Evolutionary conservation across 2,113 vertebrate species (phyloP).

Genomic region (Thamnaconus septentrionalis): DNA sequence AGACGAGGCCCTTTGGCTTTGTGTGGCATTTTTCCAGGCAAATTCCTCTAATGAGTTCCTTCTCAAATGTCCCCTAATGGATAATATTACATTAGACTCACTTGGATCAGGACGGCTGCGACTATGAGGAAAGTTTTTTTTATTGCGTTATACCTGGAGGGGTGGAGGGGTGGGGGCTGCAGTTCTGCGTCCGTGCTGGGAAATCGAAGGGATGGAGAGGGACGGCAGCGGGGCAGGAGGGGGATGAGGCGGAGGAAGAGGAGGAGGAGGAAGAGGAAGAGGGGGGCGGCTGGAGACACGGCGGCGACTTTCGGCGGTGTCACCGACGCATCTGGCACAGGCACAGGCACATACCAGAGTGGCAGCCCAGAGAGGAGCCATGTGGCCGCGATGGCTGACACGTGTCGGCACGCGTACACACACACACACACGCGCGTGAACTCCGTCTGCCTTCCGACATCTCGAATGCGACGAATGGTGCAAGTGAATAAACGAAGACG

Average conservation of each 20-base stretch:
- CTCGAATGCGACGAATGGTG: too few species aligned
- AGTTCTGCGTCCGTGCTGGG: not conserved
- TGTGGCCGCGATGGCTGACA: constrained; percentile 4
- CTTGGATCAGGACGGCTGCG: constrained; percentile 23
- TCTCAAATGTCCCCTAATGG: constrained; percentile 60
- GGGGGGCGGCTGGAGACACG: constrained; percentile 6
- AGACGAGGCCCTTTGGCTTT: not conserved
- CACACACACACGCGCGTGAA: too few species aligned
- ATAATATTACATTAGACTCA: constrained; percentile 43
- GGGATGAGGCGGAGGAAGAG: constrained; percentile 1
- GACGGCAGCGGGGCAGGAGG: constrained; percentile 5
- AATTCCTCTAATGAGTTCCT: constrained; percentile 53
- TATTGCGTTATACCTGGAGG: constrained; percentile 25
- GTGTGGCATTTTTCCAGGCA: constrained; percentile 19
- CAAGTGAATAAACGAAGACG: too few species aligned
- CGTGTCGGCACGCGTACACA: not conserved
- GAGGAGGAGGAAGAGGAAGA: not conserved
- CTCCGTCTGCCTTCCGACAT: too few species aligned
- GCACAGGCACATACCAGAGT: constrained; percentile 16
- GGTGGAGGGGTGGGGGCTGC: not conserved
- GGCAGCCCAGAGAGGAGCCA: constrained; percentile 4
- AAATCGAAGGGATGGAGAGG: constrained; percentile 1
- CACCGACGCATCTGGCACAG: not conserved
- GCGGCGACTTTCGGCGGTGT: not conserved
- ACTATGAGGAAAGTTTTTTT: constrained; percentile 17